Percentiles rank a stretch among this genome's conserved stretches.
phyloP scores from a whole-genome alignment of 1,140 invertebrate genomes.

The Heliconius himera region DNA sequence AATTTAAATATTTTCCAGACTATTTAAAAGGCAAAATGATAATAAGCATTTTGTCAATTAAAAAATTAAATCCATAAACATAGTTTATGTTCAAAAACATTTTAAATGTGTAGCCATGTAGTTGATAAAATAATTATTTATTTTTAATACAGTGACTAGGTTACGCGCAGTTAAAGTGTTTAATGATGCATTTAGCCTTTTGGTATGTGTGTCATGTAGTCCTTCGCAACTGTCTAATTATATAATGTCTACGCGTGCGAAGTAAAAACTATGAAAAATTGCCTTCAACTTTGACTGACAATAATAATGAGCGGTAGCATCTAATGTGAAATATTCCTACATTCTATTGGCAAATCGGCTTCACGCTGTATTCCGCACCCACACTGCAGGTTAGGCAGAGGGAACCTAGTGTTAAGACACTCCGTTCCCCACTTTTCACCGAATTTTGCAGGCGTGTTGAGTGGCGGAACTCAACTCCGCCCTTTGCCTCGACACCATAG shows the following conservation, averaged over 20 bases:
- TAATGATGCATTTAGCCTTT: conserved; percentile 34
- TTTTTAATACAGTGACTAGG: neutral
- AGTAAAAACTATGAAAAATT: neutral
- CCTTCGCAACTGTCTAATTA: neutral
- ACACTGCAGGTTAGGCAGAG: no score
- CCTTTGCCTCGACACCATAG: no score
- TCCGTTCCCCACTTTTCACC: no score
- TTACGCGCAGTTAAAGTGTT: conserved; percentile 7
- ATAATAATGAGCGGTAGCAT: neutral
- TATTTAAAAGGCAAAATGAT: no score
- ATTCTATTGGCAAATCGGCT: neutral
- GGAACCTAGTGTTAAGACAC: no score
- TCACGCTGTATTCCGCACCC: no score
- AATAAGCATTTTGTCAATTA: neutral
- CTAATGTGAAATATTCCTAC: neutral
- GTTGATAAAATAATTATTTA: neutral
- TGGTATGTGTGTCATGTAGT: neutral
- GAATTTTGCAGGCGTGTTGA: no score
- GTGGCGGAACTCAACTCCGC: no score
- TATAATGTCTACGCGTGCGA: neutral
- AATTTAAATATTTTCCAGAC: no score
- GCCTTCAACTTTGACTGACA: neutral
- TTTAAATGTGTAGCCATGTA: neutral
- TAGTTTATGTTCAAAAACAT: neutral
- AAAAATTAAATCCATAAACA: no score